A percentile compares a stretch with the other conserved stretches of the same genome.
Conservation (phyloP, 1,140 invertebrate species). For the Drosophila mauritiana region DNA sequence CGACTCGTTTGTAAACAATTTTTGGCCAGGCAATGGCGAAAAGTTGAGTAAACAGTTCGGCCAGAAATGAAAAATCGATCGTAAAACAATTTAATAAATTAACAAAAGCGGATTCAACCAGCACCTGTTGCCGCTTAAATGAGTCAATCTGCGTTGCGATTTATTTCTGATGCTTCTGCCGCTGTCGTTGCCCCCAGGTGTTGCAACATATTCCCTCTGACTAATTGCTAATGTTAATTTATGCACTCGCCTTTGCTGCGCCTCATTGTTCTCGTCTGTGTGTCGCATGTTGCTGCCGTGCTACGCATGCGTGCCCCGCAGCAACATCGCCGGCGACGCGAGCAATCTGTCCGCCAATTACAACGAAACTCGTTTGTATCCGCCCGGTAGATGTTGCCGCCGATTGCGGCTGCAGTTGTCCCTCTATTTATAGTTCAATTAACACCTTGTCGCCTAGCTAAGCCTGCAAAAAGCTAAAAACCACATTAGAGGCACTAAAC, state of each 20-base stretch:
- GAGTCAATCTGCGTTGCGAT: conserved; percentile 31
- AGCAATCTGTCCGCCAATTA: conserved; percentile 52
- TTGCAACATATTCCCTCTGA: conserved; percentile 46
- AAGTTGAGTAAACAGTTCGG: conserved; percentile 54
- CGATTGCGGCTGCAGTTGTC: conserved; percentile 59
- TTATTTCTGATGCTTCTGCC: not conserved
- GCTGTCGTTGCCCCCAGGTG: conserved; percentile 22
- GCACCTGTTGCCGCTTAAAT: conserved; percentile 64
- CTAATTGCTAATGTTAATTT: conserved; percentile 70
- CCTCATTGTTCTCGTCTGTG: conserved; percentile 37
- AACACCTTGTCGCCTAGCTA: conserved; percentile 68
- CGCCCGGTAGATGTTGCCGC: conserved; percentile 36
- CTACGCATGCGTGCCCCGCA: conserved; percentile 70
- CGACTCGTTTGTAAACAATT: conserved; percentile 67
- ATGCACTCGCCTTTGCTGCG: conserved; percentile 57
- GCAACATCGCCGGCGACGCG: conserved; percentile 41
- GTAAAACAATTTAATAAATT: conserved; percentile 44
- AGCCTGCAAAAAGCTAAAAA: conserved; percentile 30
- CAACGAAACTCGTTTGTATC: conserved; percentile 45
- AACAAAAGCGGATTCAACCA: conserved; percentile 37
- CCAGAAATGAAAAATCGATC: conserved; percentile 20
- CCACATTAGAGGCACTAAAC: conserved; percentile 19
- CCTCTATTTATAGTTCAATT: conserved; percentile 73
- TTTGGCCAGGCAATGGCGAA: conserved; percentile 15
- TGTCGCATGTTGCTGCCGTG: conserved; percentile 59